These are phyloP conservation scores for Neotragus moschatus DNA, from an alignment of 2,113 vertebrate species.

Conservation along the genomic window DNA sequence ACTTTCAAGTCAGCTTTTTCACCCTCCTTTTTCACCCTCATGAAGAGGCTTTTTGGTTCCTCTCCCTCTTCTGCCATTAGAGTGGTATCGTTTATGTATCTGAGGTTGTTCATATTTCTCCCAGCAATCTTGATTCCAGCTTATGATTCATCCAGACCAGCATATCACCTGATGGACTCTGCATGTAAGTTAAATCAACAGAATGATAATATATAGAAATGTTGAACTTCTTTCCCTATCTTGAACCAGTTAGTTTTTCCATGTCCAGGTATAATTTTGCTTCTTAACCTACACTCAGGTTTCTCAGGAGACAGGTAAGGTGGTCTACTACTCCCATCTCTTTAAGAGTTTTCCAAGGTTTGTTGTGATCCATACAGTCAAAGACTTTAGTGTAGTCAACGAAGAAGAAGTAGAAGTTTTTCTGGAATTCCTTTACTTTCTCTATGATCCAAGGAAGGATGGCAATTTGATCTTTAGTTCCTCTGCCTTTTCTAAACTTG, in stretches of 20 bases:
- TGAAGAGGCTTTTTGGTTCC: neutral
- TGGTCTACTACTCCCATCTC: neutral
- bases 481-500: neutral
- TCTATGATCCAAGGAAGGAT: neutral
- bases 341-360: neutral
- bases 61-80: neutral
- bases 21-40: neutral
- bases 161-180: neutral
- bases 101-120: neutral
- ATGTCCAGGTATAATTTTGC: neutral
- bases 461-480: neutral
- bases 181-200: neutral
- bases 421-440: neutral
- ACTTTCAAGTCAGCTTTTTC: neutral
- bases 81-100: neutral
- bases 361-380: neutral
- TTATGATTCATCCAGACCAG: neutral
- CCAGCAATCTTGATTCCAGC: neutral
- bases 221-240: neutral
- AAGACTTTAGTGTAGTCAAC: neutral
- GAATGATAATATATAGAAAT: neutral
- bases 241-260: neutral
- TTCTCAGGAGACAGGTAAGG: neutral
- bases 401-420: neutral
- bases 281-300: neutral